These are phyloP conservation scores for Erinaceus europaeus DNA, from an alignment of 2,113 vertebrate species.

Conservation along the genomic window DNA sequence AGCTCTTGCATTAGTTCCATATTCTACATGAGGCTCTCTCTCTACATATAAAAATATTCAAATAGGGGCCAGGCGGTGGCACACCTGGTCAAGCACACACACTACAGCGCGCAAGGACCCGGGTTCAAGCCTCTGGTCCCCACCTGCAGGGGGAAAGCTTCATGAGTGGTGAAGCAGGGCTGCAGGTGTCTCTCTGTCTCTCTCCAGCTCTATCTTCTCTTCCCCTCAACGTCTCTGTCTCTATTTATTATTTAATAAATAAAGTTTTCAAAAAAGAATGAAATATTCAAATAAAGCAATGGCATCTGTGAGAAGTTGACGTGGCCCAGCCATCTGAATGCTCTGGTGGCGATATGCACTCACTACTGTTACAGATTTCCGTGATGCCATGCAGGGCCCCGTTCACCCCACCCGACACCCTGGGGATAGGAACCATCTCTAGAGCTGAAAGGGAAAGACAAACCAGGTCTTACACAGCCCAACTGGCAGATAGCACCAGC, in stretches of 20 bases:
- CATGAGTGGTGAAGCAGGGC: too few species aligned
- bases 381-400: not conserved
- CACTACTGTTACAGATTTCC: constrained; percentile 6
- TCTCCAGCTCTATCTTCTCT: too few species aligned
- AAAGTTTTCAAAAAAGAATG: too few species aligned
- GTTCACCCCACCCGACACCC: constrained; percentile 26
- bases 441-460: not conserved
- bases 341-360: not conserved
- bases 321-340: constrained; percentile 15
- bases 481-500: not conserved
- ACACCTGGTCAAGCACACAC: too few species aligned
- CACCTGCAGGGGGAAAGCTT: too few species aligned
- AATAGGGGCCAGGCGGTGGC: too few species aligned
- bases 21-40: not conserved
- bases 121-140: too few species aligned
- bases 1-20: constrained; percentile 5
- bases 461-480: constrained; percentile 7
- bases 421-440: constrained; percentile 15
- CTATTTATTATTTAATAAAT: too few species aligned
- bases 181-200: too few species aligned
- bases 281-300: constrained; percentile 58
- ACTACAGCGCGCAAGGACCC: too few species aligned
- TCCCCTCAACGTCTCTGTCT: too few species aligned
- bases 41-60: too few species aligned
- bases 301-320: constrained; percentile 4